Conservation (phyloP, 2,888 invertebrate species). For the Steinernema carpocapsae region DNA sequence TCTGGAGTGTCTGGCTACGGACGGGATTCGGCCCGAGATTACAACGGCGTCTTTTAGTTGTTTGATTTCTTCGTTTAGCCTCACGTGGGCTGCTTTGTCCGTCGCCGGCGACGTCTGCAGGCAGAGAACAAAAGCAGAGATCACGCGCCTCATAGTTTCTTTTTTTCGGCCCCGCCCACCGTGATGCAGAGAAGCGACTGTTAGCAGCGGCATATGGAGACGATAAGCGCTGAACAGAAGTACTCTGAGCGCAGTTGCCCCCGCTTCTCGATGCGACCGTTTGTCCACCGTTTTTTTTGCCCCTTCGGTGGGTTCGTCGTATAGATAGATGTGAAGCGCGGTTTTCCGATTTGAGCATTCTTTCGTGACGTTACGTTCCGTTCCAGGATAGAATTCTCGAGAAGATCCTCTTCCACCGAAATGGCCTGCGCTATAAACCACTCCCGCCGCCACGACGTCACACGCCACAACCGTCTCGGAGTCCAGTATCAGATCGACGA, state of each 20-base stretch:
- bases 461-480: constrained; percentile 9
- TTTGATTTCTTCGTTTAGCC: neutral
- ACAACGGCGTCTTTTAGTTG: neutral
- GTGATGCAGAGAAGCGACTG: neutral
- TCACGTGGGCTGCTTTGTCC: constrained; percentile 4
- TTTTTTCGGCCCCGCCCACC: constrained; percentile 7
- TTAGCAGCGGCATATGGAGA: no score
- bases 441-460: constrained; percentile 2
- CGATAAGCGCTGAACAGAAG: neutral
- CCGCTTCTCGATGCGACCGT: neutral
- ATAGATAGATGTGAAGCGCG: neutral
- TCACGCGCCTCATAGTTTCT: neutral
- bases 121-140: neutral
- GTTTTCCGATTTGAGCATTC: neutral
- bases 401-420: neutral
- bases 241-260: neutral
- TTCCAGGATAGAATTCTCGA: neutral
- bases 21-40: neutral
- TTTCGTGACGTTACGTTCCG: neutral
- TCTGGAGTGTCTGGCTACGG: no score
- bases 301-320: no score
- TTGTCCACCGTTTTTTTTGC: neutral
- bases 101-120: neutral
- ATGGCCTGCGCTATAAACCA: constrained; percentile 4
- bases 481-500: constrained; percentile 25